Evolutionary conservation across 2,113 vertebrate species (phyloP).

Genomic region (Cacatua alba): DNA sequence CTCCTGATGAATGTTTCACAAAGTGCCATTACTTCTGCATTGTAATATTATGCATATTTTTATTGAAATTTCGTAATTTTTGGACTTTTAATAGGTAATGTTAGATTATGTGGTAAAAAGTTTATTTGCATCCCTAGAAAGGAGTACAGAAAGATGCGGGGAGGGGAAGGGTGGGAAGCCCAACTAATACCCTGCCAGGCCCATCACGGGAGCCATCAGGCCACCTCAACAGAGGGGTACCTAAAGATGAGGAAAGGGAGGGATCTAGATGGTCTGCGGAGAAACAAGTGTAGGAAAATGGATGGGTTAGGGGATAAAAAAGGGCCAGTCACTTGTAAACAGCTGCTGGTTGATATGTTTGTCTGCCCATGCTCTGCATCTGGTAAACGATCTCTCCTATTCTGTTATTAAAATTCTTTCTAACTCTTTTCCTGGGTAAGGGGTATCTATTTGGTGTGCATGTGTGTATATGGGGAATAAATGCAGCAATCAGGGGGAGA

Average conservation of each 20-base stretch:
- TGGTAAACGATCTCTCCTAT: not conserved
- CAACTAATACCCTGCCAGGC: not conserved
- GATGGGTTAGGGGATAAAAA: not conserved
- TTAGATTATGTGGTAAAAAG: not conserved
- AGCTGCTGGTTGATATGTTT: accelerated
- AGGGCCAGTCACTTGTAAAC: not conserved
- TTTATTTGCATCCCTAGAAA: not conserved
- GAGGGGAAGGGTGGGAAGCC: not conserved
- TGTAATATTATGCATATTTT: not conserved
- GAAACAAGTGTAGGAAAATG: not conserved
- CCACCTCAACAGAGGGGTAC: not conserved
- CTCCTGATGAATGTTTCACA: not conserved
- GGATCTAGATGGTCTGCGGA: not conserved
- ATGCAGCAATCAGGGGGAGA: accelerated
- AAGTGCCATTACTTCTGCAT: not conserved
- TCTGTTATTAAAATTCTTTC: not conserved
- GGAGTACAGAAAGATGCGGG: not conserved
- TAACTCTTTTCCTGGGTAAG: not conserved
- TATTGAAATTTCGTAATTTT: not conserved
- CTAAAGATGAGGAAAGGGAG: not conserved
- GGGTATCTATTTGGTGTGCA: not conserved
- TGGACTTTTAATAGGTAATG: not conserved
- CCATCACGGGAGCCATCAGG: not conserved
- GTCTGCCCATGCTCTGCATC: not conserved
- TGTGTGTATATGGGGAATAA: accelerated